Percentiles rank a stretch among this genome's conserved stretches.
Conservation (phyloP, 2,113 vertebrate genomes). For the Prunella himalayana region DNA sequence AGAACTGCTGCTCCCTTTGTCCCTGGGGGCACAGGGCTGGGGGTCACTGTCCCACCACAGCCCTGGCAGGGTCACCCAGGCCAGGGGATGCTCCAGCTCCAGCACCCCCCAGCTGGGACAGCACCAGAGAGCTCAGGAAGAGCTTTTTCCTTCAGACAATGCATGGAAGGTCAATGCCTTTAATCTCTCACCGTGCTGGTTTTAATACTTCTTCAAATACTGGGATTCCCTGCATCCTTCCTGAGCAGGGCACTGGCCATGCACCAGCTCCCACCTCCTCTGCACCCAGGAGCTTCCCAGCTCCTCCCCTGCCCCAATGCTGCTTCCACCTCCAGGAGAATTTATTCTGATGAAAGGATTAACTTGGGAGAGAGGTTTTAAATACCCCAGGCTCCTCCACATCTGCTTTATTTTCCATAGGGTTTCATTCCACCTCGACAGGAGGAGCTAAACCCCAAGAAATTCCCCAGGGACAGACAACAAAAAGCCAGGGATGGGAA, state of each 20-base stretch:
- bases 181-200: not conserved
- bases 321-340: not conserved
- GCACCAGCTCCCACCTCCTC: not conserved
- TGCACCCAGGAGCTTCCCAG: not conserved
- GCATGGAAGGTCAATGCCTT: not conserved
- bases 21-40: not conserved
- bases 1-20: not conserved
- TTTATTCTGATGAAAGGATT: not conserved
- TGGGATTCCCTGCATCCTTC: not conserved
- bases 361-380: not conserved
- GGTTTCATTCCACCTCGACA: not conserved
- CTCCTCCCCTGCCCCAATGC: not conserved
- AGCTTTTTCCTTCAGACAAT: not conserved
- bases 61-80: accelerated
- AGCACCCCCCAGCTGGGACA: not conserved
- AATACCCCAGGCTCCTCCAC: not conserved
- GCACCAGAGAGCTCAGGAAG: not conserved
- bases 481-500: not conserved
- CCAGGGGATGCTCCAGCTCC: not conserved
- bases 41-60: not conserved
- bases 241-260: not conserved
- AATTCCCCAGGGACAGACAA: not conserved
- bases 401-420: not conserved
- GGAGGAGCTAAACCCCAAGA: not conserved
- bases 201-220: not conserved